phyloP scores from a whole-genome alignment of 2,797 vertebrate species.

The Molossus alvarezi region DNA sequence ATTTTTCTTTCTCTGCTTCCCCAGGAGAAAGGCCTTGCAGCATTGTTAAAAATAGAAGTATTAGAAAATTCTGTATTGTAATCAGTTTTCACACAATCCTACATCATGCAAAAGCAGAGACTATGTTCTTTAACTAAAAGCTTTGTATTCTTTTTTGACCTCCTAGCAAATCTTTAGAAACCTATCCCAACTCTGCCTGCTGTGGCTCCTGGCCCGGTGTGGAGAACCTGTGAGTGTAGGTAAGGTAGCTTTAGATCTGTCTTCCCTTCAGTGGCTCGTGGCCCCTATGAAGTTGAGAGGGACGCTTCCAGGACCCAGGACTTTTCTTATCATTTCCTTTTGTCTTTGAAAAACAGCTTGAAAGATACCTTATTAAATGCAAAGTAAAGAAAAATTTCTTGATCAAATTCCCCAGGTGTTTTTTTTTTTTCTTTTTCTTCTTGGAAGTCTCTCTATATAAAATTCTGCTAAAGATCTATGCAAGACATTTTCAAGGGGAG shows the following conservation, averaged over 20 bases:
- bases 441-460: slow-evolving; percentile 64
- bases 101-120: not conserved
- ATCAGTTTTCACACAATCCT: slow-evolving; percentile 55
- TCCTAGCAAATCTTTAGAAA: slow-evolving; percentile 60
- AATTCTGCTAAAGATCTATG: slow-evolving; percentile 71
- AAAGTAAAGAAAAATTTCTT: slow-evolving; percentile 73
- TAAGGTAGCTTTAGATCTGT: slow-evolving; percentile 79
- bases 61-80: slow-evolving; percentile 43
- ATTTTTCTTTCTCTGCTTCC: slow-evolving; percentile 56
- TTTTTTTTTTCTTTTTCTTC: slow-evolving; percentile 8
- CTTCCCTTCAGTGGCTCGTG: slow-evolving; percentile 75
- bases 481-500: slow-evolving; percentile 64
- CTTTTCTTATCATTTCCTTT: slow-evolving; percentile 75
- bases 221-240: slow-evolving; percentile 72
- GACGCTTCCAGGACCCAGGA: slow-evolving; percentile 53
- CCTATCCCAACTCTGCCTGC: slow-evolving; percentile 12
- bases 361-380: slow-evolving; percentile 81
- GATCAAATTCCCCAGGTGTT: slow-evolving; percentile 60
- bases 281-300: slow-evolving; percentile 80
- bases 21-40: not conserved
- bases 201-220: slow-evolving; percentile 72
- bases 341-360: slow-evolving; percentile 81
- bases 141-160: slow-evolving; percentile 71
- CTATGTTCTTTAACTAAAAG: slow-evolving; percentile 51
- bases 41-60: slow-evolving; percentile 51